Conservation (phyloP, 2,113 vertebrate species). For the Variabilichromis moorii region DNA sequence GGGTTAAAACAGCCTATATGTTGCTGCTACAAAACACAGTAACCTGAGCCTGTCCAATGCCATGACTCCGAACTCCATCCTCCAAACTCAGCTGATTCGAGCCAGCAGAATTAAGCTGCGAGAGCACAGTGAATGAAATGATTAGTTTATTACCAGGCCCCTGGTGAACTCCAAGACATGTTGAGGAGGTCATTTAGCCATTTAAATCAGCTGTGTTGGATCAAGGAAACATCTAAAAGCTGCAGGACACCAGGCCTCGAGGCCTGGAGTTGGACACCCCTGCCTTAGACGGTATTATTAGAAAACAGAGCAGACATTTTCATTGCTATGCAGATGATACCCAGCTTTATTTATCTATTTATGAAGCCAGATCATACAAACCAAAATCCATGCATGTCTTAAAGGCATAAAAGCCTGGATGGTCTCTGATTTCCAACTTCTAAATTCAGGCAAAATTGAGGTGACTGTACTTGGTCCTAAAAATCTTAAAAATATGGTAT, state of each 20-base stretch:
- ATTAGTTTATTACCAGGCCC: fast-evolving
- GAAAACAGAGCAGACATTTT: neutral
- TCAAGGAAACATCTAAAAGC: neutral
- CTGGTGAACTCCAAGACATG: fast-evolving
- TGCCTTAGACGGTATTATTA: neutral
- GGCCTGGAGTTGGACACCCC: fast-evolving
- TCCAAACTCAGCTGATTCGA: no score
- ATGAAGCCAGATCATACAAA: neutral
- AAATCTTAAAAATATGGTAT: neutral
- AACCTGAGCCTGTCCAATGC: no score
- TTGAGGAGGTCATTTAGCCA: fast-evolving
- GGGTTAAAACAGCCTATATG: no score
- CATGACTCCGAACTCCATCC: no score
- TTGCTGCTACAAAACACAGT: no score
- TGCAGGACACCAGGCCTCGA: neutral
- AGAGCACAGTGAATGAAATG: neutral
- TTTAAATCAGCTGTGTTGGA: neutral
- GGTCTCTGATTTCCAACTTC: neutral
- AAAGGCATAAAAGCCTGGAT: neutral
- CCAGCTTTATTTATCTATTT: neutral
- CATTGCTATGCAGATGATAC: neutral
- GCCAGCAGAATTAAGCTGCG: no score
- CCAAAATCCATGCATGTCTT: neutral
- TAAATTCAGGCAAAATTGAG: neutral
- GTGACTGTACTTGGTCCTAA: neutral